These are phyloP conservation scores for Scelioninae gen. 2 DNA, from an alignment of 2,888 invertebrate species.

Conservation along the genomic window DNA sequence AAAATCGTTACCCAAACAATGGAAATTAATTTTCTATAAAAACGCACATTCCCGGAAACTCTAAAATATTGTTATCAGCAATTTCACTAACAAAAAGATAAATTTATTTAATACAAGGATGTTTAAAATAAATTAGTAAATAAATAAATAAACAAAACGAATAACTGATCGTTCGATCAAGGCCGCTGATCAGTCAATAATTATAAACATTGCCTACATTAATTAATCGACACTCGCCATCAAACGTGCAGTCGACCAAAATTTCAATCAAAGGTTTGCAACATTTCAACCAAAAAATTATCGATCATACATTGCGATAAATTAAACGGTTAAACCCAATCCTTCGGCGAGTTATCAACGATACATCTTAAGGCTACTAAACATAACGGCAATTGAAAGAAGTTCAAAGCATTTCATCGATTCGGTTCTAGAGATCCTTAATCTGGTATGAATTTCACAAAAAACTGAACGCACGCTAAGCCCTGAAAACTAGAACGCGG, in stretches of 20 bases:
- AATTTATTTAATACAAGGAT: too few relatives aligned
- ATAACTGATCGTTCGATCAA: constrained; percentile 3
- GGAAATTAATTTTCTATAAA: too few relatives aligned
- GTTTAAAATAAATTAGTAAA: background rate
- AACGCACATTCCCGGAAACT: too few relatives aligned
- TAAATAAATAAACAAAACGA: background rate
- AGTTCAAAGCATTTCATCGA: constrained; percentile 9
- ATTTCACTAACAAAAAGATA: too few relatives aligned
- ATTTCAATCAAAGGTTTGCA: constrained; percentile 13
- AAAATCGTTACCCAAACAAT: too few relatives aligned
- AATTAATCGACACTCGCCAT: background rate
- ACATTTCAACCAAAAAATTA: too few relatives aligned
- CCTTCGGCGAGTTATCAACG: background rate
- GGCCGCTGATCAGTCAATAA: background rate
- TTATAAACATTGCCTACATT: background rate
- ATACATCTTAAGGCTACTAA: background rate
- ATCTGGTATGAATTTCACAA: background rate
- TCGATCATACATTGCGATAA: background rate
- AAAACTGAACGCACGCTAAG: constrained; percentile 1
- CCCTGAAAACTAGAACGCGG: background rate
- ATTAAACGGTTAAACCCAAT: background rate
- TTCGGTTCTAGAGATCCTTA: background rate
- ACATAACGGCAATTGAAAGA: constrained; percentile 1
- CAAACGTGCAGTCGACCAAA: background rate
- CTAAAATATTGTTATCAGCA: too few relatives aligned